Evolutionary conservation across 2,888 invertebrate species (phyloP).

Genomic region (Ypsolopha sequella): DNA sequence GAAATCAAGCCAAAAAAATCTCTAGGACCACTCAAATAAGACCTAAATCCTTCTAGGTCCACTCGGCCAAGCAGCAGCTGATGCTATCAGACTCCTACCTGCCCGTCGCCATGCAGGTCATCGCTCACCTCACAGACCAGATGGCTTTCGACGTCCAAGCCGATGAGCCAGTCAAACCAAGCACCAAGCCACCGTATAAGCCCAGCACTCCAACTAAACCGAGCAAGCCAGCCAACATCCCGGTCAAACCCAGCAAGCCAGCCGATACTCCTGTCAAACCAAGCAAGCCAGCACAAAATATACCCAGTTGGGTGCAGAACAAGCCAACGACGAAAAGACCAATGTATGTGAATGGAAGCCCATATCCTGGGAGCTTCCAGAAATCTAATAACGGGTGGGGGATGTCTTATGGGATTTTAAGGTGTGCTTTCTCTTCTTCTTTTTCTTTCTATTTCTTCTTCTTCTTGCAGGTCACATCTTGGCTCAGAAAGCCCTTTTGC

Average conservation of each 20-base stretch:
- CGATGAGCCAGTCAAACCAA: slow-evolving; percentile 38
- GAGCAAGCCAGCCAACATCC: slow-evolving; percentile 13
- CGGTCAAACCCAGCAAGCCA: slow-evolving; percentile 15
- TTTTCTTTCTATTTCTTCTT: slow-evolving; percentile 3
- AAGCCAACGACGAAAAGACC: slow-evolving; percentile 1
- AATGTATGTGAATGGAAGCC: slow-evolving; percentile 13
- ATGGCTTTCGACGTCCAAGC: slow-evolving; percentile 65
- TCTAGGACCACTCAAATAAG: too few species aligned
- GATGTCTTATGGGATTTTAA: slow-evolving; percentile 29
- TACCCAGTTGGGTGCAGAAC: not conserved
- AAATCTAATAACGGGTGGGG: slow-evolving; percentile 25
- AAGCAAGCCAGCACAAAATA: slow-evolving; percentile 6
- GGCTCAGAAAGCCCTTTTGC: too few species aligned
- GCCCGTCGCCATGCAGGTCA: slow-evolving; percentile 77
- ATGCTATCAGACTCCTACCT: slow-evolving; percentile 73
- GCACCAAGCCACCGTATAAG: slow-evolving; percentile 8
- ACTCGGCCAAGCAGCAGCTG: slow-evolving; percentile 53
- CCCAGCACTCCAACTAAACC: slow-evolving; percentile 20
- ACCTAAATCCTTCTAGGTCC: slow-evolving; percentile 32
- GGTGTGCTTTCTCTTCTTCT: slow-evolving; percentile 21
- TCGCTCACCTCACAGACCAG: slow-evolving; percentile 72
- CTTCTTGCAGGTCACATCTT: not conserved
- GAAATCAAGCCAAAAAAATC: too few species aligned
- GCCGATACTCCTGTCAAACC: slow-evolving; percentile 21
- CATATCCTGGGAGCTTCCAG: not conserved